Conservation (phyloP, 2,888 invertebrate genomes). For the Lasioglossum lativentre region DNA sequence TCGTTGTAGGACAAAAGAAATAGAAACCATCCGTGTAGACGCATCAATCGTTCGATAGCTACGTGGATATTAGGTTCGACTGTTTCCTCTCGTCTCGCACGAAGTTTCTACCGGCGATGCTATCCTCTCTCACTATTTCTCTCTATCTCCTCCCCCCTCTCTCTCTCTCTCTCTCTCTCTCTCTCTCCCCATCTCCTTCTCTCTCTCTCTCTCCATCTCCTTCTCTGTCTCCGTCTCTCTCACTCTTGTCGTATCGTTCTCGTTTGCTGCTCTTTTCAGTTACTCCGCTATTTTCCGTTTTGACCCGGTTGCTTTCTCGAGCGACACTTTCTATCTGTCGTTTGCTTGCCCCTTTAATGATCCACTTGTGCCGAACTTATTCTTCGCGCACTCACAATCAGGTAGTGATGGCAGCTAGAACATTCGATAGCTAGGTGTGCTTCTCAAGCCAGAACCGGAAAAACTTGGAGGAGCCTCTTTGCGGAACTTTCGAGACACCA, state of each 20-base stretch:
- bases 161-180: background rate
- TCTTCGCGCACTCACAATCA: constrained; percentile 43
- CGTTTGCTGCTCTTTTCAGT: constrained; percentile 44
- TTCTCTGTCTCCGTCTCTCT: background rate
- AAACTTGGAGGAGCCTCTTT: constrained; percentile 28
- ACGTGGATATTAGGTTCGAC: constrained; percentile 43
- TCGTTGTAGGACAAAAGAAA: constrained; percentile 40
- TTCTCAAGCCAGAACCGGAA: constrained; percentile 4
- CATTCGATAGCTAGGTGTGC: constrained; percentile 18
- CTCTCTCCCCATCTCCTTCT: background rate
- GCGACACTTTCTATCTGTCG: constrained; percentile 49
- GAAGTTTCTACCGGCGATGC: background rate
- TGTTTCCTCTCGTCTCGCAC: constrained; percentile 15
- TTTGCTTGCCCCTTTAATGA: constrained; percentile 53
- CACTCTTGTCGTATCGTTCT: background rate
- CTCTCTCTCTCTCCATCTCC: background rate
- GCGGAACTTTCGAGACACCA: constrained; percentile 18
- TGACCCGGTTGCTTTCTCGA: constrained; percentile 28
- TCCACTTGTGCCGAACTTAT: constrained; percentile 42
- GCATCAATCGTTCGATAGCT: constrained; percentile 51
- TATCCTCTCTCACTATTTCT: background rate
- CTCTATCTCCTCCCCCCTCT: background rate
- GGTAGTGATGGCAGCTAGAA: constrained; percentile 14
- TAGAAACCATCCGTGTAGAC: constrained; percentile 34
- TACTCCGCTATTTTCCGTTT: constrained; percentile 54